phyloP scores from a whole-genome alignment of 92 coral and sea anemone species.

The Bergia puertoricense region DNA sequence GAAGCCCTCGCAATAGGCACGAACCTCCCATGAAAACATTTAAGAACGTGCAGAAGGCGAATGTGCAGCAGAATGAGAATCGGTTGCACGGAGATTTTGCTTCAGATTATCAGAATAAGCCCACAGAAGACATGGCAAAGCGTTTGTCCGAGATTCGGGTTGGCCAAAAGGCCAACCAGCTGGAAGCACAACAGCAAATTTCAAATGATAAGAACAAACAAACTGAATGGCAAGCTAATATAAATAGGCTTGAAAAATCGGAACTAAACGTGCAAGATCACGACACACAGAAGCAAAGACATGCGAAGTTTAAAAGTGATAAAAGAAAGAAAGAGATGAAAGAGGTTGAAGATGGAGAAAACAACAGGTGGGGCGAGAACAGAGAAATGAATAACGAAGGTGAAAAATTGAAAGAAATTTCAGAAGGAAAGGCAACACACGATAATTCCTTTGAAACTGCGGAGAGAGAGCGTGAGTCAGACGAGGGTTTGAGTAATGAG shows the following conservation, averaged over 20 bases:
- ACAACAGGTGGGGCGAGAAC: not conserved
- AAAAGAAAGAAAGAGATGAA: not conserved
- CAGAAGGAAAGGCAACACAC: not conserved
- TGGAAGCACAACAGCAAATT: not conserved
- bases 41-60: not conserved
- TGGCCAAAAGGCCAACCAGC: slow-evolving; percentile 4
- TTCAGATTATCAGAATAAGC: not conserved
- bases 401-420: not conserved
- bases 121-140: not conserved
- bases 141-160: not conserved
- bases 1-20: not conserved
- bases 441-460: not conserved
- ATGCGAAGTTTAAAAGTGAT: not conserved
- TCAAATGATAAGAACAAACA: not conserved
- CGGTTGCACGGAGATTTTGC: not conserved
- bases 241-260: not conserved
- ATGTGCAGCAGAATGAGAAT: not conserved
- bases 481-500: not conserved
- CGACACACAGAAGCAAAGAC: not conserved
- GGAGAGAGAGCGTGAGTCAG: not conserved
- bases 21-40: not conserved
- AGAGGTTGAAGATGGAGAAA: not conserved
- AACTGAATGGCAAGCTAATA: not conserved
- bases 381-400: not conserved
- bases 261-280: not conserved